A percentile compares a stretch with the other conserved stretches of the same genome.
Conservation (phyloP, 2,113 vertebrate genomes). For the Mastomys coucha region DNA sequence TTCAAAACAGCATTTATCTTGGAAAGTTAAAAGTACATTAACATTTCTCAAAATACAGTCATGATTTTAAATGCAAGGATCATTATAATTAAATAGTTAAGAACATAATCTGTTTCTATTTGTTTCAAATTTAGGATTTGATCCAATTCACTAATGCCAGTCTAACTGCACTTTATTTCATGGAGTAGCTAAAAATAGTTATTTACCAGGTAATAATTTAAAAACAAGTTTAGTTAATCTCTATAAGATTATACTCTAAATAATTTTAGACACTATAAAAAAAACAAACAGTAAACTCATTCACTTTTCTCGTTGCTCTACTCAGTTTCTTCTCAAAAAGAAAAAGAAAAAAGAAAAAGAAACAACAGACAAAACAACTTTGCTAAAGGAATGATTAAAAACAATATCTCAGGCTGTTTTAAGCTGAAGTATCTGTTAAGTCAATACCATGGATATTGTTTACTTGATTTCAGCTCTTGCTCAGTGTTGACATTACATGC, state of each 20-base stretch:
- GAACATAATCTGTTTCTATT: neutral
- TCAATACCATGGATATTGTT: no score
- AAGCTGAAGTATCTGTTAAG: neutral
- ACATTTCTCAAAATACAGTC: slow-evolving; percentile 30
- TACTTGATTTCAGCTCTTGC: neutral
- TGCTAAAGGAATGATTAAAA: no score
- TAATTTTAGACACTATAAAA: slow-evolving; percentile 37
- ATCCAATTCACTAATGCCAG: slow-evolving; percentile 11
- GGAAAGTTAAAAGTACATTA: slow-evolving; percentile 38
- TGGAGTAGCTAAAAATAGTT: slow-evolving; percentile 45
- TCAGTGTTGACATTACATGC: neutral
- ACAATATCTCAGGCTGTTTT: no score
- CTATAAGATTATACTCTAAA: slow-evolving; percentile 57
- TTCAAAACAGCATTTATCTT: slow-evolving; percentile 28
- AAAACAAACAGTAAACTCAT: neutral
- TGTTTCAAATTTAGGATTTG: neutral
- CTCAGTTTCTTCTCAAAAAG: neutral
- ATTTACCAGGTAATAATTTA: slow-evolving; percentile 55
- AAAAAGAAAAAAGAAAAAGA: neutral
- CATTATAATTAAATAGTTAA: neutral
- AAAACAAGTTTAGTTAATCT: neutral
- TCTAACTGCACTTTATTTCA: neutral
- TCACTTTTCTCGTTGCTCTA: no score
- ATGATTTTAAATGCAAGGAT: neutral
- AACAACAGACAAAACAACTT: neutral